Base-by-base conservation (phyloP, 2,113 vertebrate species). In the Gadus chalcogrammus region DNA sequence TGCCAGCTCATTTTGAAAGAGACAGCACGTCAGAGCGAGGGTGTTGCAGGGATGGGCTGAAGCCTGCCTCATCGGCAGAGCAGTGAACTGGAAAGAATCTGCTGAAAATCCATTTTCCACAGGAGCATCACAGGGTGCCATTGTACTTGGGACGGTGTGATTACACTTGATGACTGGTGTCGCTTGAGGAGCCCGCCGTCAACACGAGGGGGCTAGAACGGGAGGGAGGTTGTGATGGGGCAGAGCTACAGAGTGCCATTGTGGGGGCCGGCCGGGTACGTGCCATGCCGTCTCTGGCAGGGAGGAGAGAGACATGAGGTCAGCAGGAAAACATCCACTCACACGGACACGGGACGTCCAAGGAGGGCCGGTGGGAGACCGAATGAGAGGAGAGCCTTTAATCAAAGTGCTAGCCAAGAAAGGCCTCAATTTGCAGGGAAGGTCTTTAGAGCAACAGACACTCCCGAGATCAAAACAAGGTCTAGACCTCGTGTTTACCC, bases 261-360 rank as follows among this genome's bases (percentile, higher is more conserved):
- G 85, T 90, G 68, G 77, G 38, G 70, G 58, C 48, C 68, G 73
- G 67, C 20, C 16, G 22, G 73, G 69, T 61, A 80, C 79, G 55
- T 67, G 69, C 76, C 31, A 66, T 86, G 87, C 88, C 82, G 77
- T 89, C 88, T 90, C 82, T 91, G 88, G 85, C 81, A 77, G 67
- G 70, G 75, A 64, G 18, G 63, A 64, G 18, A 61, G 77, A 90
- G 88, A 91, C 86, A 81, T 92, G 84, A 91, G 78, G 88, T 92
- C 90, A 92, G 87, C 74, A 60, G 58, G 79, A 84, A 91, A 90
- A 91, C 85, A 89, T 91, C 27, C 83, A 82, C 82, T 87, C 78
- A 79, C 82, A 88, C 80, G 80, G 78, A 88, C 73, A 6, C 61
- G 12, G 76, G 76, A 82, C 85, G 82, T 80, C 77, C 71, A 84